Conservation (phyloP, 2,888 invertebrate genomes). For the Poecilus cupreus region DNA sequence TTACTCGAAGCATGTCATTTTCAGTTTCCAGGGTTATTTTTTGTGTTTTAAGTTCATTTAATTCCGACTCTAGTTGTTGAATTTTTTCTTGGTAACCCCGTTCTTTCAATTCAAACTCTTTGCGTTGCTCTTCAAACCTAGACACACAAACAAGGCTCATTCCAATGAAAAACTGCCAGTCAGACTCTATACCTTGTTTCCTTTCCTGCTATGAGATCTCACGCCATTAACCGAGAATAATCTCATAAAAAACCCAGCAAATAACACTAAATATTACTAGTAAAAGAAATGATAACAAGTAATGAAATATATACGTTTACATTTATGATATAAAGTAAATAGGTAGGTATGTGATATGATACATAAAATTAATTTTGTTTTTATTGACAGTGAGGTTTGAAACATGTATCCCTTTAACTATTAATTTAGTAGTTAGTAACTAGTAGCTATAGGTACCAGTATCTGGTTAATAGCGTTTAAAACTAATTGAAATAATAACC, state of each 20-base stretch:
- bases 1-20: not conserved
- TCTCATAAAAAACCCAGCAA: too few species aligned
- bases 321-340: not conserved
- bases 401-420: not conserved
- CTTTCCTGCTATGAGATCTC: not conserved
- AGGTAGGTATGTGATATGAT: not conserved
- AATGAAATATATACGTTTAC: not conserved
- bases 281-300: not conserved
- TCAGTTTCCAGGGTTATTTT: not conserved
- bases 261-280: not conserved
- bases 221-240: not conserved
- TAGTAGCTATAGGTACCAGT: conserved; percentile 16
- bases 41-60: conserved; percentile 9
- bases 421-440: conserved; percentile 2
- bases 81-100: not conserved
- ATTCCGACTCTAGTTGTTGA: not conserved
- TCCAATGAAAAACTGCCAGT: conserved; percentile 39
- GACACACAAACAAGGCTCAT: conserved; percentile 50
- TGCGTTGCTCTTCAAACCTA: conserved; percentile 4
- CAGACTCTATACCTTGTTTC: conserved; percentile 34
- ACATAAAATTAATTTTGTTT: not conserved
- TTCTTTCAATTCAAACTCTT: not conserved
- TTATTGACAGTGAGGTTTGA: not conserved
- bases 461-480: conserved; percentile 38
- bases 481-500: conserved; percentile 48